Evolutionary conservation across 2,888 invertebrate genomes (phyloP).

Genomic region (Hirtodrosophila histrioides): DNA sequence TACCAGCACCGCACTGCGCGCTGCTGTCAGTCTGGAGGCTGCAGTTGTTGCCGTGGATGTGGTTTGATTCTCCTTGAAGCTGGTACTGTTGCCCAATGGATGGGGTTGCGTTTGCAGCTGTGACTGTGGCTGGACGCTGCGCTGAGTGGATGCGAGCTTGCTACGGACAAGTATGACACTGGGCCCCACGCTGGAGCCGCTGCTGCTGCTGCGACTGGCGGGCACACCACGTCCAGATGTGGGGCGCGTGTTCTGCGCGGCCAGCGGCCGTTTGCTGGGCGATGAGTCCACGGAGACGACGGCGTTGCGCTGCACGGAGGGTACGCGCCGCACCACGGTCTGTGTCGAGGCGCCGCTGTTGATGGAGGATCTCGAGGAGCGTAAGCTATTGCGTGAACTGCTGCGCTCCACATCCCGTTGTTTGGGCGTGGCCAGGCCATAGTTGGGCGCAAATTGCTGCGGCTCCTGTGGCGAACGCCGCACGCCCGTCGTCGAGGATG

Average conservation of each 20-base stretch:
- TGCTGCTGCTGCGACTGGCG: conserved; percentile 87
- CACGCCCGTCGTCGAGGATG: conserved; percentile 41
- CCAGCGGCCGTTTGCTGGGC: conserved; percentile 85
- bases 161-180: conserved; percentile 80
- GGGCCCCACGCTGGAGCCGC: conserved; percentile 86
- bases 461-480: conserved; percentile 57
- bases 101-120: conserved; percentile 26
- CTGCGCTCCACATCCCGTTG: conserved; percentile 89
- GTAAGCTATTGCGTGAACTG: conserved; percentile 90
- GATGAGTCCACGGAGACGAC: conserved; percentile 83
- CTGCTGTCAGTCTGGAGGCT: conserved; percentile 63
- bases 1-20: conserved; percentile 77
- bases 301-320: conserved; percentile 78
- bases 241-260: conserved; percentile 84
- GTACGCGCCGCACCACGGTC: conserved; percentile 91
- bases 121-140: conserved; percentile 5
- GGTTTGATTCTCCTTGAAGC: conserved; percentile 85
- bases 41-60: conserved; percentile 18
- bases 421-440: conserved; percentile 44
- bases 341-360: conserved; percentile 92
- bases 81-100: conserved; percentile 80
- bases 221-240: conserved; percentile 83
- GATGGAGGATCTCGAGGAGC: conserved; percentile 92
- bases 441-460: conserved; percentile 48
- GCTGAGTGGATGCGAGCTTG: conserved; percentile 45